Evolutionary conservation across 1,140 invertebrate genomes (phyloP), one percentile per base, ranked within the genome.

Genomic region (Venturia canescens): DNA sequence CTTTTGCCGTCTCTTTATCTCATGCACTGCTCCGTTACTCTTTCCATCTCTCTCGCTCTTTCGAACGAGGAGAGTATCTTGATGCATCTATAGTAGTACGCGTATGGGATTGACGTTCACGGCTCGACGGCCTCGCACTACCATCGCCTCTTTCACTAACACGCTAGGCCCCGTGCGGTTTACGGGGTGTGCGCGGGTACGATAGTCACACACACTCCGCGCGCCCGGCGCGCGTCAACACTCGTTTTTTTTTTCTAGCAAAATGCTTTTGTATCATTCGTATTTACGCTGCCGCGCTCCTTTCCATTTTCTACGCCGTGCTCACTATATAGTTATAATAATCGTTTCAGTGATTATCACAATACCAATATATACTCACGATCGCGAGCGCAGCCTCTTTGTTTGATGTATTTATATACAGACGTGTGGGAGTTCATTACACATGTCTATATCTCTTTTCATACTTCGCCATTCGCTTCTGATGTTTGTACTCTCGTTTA

Each of bases 91-190:
- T 44, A 44, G 38, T 9, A 3, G 38, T 53, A 53, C 50, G 50
- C 50, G 50, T 53, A 53, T 53, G 50, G n/a, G 16, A 53, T 53
- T 11, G n/a, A 53, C 50, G 50, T 53, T 53, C 50, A 53, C 50
- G 50, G 50, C 50, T 53, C 50, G 50, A 21, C 50, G 50, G 50
- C 50, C 50, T 53, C 50, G 50, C 50, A 9, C 50, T 18, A 21
- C 50, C 50, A 53, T 53, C 50, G 50, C 50, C 16, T 53, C 50
- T 53, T 21, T 44, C 38, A 44, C 38, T 44, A 44, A 44, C 38
- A 44, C 38, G 38, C 38, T 6, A 11, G 38, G 5, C 38, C 38
- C 9, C 3, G 7, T 11, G 38, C 38, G 38, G 38, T 44, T 44
- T 44, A 44, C 38, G 38, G 38, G 38, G 38, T 7, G 50, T 53